Base-by-base conservation (phyloP, 1,140 invertebrate species). In the Wasmannia auropunctata region DNA sequence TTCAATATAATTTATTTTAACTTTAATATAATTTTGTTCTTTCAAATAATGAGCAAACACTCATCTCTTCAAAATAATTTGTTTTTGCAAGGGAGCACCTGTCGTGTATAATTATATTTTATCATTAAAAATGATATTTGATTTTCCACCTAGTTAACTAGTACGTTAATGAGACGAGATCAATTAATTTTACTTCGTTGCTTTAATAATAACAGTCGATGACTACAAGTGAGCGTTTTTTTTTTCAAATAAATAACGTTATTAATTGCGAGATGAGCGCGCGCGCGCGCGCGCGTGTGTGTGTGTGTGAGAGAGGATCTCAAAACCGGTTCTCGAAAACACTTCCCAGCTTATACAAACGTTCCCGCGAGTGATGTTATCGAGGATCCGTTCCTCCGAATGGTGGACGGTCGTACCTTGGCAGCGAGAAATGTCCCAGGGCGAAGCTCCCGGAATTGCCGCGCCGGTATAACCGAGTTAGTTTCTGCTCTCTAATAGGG, bases 401-500 rank as follows among this genome's bases (percentile, higher is more conserved):
- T 58, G 37, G n/a, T 84, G 46, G 56, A 84, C 70, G 56, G 10
- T 58, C 60, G 51, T 80, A 81, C 19, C 74, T 85, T n/a, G 58
- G 22, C 25, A 80, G 34, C 74, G 43, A 43, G 10, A 19, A 88
- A 85, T 75, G 60, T 58, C 67, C 40, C 37, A 46, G 60, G 43
- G 51, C 72, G 62, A 86, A 49, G 37, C 65, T 56, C n/a, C n/a
- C 11, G 28, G 22, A 49, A 89, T 89, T 60, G 72, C 62, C 77
- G 80, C 67, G 54, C 74, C n/a, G 86, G 67, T 91, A 90, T 93
- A 93, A 93, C 91, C 87, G 88, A 93, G 90, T 93, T 92, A 92
- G 91, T 93, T 93, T 91, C 88, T 58, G 88, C 80, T 90, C 79
- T 83, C 90, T 93, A 93, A 93, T 92, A 90, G 81, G 89, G 85